These are phyloP conservation scores for Laupala kohalensis DNA, from an alignment of 1,140 invertebrate species.

Conservation along the genomic window DNA sequence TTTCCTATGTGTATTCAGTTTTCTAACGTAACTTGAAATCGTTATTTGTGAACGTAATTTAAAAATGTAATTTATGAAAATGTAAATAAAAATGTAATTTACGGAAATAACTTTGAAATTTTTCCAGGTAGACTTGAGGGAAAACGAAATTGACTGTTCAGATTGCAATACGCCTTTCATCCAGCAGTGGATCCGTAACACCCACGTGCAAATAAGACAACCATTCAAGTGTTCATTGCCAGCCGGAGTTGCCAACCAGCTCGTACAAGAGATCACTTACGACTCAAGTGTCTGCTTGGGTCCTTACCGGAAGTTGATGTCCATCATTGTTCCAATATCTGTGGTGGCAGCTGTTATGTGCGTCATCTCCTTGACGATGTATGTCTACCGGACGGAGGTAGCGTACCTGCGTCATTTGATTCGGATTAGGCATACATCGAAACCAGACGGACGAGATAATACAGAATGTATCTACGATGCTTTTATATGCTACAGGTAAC, in stretches of 20 bases:
- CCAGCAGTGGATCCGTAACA: neutral
- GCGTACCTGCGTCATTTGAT: neutral
- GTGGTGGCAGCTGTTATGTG: neutral
- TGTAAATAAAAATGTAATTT: no score
- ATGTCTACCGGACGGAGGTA: neutral
- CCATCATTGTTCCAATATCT: neutral
- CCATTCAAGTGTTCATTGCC: neutral
- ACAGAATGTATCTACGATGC: neutral
- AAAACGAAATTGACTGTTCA: neutral
- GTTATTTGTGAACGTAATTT: no score
- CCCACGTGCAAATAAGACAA: no score
- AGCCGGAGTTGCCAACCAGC: neutral
- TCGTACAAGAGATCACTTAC: neutral
- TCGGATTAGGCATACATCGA: neutral
- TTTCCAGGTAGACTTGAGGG: neutral
- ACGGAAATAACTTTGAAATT: no score
- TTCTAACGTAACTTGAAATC: no score
- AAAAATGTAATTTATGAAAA: no score
- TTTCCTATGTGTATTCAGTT: no score
- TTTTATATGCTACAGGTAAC: neutral
- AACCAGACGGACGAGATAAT: neutral
- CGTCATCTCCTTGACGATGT: neutral
- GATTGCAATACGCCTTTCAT: neutral
- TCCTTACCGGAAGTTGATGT: neutral
- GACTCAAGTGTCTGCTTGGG: neutral